Evolutionary conservation across 2,797 vertebrate species (phyloP).

Genomic region (Leptodactylus fallax): DNA sequence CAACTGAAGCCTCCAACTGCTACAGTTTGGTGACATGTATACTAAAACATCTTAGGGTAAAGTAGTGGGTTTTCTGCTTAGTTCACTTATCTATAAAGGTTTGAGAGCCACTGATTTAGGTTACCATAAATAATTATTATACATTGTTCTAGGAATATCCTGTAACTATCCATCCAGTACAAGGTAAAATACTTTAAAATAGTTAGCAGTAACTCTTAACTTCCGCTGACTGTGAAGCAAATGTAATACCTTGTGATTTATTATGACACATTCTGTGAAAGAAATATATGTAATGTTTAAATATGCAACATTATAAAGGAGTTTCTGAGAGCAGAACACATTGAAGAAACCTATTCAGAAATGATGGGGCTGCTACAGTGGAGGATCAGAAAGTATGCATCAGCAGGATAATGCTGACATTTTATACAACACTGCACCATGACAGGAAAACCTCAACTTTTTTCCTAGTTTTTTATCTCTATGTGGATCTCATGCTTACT

Average conservation of each 20-base stretch:
- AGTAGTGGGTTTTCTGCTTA: too few species aligned
- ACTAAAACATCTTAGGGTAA: too few species aligned
- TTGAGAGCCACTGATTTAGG: too few species aligned
- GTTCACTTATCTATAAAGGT: too few species aligned
- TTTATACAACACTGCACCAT: background rate
- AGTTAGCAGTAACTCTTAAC: slow-evolving; percentile 3
- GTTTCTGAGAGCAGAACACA: slow-evolving; percentile 8
- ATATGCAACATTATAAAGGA: slow-evolving; percentile 25
- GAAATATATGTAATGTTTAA: slow-evolving; percentile 22
- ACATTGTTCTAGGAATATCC: too few species aligned
- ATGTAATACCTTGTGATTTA: slow-evolving; percentile 38
- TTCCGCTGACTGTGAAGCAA: slow-evolving; percentile 4
- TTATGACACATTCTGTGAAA: slow-evolving; percentile 21
- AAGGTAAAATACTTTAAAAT: background rate
- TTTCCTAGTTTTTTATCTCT: background rate
- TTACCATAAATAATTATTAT: too few species aligned
- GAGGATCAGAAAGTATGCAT: slow-evolving; percentile 18
- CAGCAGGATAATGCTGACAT: slow-evolving; percentile 15
- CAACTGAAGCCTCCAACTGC: too few species aligned
- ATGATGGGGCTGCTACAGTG: background rate
- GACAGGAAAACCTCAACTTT: background rate
- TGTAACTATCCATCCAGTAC: background rate
- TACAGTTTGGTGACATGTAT: too few species aligned
- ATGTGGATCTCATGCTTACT: background rate
- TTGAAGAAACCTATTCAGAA: slow-evolving; percentile 9